Conservation (phyloP, 1,140 invertebrate species). For the Eupeodes corollae region DNA sequence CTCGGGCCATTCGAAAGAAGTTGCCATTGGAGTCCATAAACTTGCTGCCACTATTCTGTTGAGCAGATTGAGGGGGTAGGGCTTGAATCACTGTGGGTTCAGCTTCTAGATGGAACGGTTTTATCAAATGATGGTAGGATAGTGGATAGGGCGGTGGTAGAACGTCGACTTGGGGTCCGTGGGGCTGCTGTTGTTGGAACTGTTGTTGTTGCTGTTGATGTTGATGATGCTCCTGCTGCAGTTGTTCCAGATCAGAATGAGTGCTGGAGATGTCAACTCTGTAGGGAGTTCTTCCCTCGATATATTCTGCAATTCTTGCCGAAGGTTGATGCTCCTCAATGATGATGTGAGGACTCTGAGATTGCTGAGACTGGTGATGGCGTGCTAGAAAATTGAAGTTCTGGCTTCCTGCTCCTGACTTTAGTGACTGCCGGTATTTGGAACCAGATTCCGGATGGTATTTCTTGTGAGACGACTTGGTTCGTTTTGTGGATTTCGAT, state of each 20-base stretch:
- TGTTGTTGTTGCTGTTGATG: too few relatives aligned
- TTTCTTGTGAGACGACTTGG: not conserved
- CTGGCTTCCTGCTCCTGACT: not conserved
- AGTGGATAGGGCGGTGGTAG: constrained; percentile 24
- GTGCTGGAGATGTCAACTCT: constrained; percentile 38
- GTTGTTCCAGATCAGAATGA: constrained; percentile 17
- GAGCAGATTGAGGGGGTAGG: constrained; percentile 17
- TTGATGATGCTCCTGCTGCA: constrained; percentile 21
- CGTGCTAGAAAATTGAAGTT: not conserved
- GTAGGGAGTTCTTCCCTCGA: constrained; percentile 44
- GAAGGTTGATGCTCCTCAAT: constrained; percentile 1
- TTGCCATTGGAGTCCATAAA: constrained; percentile 4
- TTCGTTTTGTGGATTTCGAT: constrained; percentile 21
- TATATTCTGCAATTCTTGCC: constrained; percentile 33
- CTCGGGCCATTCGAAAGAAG: constrained; percentile 24
- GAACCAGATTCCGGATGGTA: not conserved
- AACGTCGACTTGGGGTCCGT: constrained; percentile 23
- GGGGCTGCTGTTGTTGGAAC: not conserved
- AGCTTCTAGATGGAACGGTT: constrained; percentile 28
- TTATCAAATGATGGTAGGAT: constrained; percentile 29
- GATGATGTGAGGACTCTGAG: constrained; percentile 7
- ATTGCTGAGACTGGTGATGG: not conserved
- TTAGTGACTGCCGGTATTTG: not conserved
- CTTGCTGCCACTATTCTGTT: constrained; percentile 3
- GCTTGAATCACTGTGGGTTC: constrained; percentile 31